These are phyloP conservation scores for Tetranychus urticae DNA, from an alignment of 1,140 invertebrate genomes.

Conservation along the genomic window DNA sequence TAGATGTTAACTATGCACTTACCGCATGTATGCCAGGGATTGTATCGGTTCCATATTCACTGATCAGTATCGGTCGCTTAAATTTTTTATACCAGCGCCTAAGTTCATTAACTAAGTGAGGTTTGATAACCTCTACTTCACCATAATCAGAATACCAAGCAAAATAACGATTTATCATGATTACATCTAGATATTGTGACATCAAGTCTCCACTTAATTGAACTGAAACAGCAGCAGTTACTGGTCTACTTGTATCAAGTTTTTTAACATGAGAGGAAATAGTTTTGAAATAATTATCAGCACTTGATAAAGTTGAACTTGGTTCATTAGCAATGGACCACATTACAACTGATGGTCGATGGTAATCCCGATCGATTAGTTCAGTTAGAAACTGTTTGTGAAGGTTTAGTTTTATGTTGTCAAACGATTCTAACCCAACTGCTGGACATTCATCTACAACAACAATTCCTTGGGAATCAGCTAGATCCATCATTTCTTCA, in stretches of 20 bases:
- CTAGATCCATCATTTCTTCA: slow-evolving; percentile 86
- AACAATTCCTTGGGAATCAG: slow-evolving; percentile 80
- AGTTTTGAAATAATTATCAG: slow-evolving; percentile 48
- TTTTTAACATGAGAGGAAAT: slow-evolving; percentile 17
- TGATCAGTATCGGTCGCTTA: slow-evolving; percentile 62
- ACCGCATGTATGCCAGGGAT: slow-evolving; percentile 56
- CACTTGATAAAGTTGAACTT: slow-evolving; percentile 32
- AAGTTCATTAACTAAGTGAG: slow-evolving; percentile 47
- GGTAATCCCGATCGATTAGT: slow-evolving; percentile 57
- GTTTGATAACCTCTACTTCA: slow-evolving; percentile 42
- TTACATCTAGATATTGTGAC: slow-evolving; percentile 51
- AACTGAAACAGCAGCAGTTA: slow-evolving; percentile 40
- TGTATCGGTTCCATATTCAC: slow-evolving; percentile 86
- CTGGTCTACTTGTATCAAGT: slow-evolving; percentile 46
- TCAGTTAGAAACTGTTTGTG: slow-evolving; percentile 62
- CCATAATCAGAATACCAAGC: slow-evolving; percentile 75
- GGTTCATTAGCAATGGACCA: slow-evolving; percentile 95
- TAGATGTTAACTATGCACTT: slow-evolving; percentile 11
- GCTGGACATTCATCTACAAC: slow-evolving; percentile 88
- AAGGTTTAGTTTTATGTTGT: slow-evolving; percentile 36
- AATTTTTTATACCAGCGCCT: slow-evolving; percentile 44
- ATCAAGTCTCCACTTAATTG: slow-evolving; percentile 25
- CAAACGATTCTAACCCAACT: slow-evolving; percentile 53
- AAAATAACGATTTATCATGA: slow-evolving; percentile 83
- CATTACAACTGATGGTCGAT: slow-evolving; percentile 74